Percentiles rank a stretch among this genome's conserved stretches.
phyloP scores from a whole-genome alignment of 2,888 invertebrate genomes.

The Acleris sparsana region DNA sequence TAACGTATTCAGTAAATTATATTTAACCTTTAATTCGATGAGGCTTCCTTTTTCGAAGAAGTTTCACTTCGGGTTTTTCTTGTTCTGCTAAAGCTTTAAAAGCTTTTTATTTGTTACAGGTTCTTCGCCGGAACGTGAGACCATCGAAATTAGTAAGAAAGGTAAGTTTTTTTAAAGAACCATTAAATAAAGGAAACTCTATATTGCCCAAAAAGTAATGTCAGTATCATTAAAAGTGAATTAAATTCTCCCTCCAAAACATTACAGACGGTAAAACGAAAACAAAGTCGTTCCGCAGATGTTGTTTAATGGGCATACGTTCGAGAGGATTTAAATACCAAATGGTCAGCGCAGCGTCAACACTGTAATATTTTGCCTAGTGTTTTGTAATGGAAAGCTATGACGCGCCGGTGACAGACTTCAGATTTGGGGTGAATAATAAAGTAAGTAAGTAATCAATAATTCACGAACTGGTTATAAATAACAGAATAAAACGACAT shows the following conservation, averaged over 20 bases:
- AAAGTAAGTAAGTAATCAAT: constrained; percentile 18
- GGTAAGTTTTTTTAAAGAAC: constrained; percentile 55
- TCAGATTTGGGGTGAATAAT: constrained; percentile 26
- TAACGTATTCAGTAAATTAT: constrained; percentile 65
- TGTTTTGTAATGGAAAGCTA: constrained; percentile 51
- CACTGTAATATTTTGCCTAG: constrained; percentile 54
- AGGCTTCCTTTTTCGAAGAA: constrained; percentile 52
- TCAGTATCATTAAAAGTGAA: constrained; percentile 12
- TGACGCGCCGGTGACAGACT: constrained; percentile 40
- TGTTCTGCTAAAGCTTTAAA: constrained; percentile 22
- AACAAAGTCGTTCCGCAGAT: constrained; percentile 34
- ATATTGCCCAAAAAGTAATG: constrained; percentile 5
- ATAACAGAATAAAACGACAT: neutral
- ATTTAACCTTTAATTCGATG: constrained; percentile 64
- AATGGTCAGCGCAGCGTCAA: constrained; percentile 54
- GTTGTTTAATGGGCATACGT: constrained; percentile 45
- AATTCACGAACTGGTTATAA: constrained; percentile 13
- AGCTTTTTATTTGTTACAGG: constrained; percentile 60
- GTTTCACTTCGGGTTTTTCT: constrained; percentile 33
- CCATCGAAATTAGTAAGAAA: constrained; percentile 74
- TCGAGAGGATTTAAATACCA: constrained; percentile 60
- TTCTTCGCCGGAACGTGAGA: constrained; percentile 70
- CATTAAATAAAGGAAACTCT: constrained; percentile 38
- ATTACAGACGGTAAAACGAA: constrained; percentile 9
- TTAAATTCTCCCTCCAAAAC: constrained; percentile 23